A percentile compares a stretch with the other conserved stretches of the same genome.
Evolutionary conservation across 2,888 invertebrate genomes (phyloP).

Genomic region (Cheilosia grossa): DNA sequence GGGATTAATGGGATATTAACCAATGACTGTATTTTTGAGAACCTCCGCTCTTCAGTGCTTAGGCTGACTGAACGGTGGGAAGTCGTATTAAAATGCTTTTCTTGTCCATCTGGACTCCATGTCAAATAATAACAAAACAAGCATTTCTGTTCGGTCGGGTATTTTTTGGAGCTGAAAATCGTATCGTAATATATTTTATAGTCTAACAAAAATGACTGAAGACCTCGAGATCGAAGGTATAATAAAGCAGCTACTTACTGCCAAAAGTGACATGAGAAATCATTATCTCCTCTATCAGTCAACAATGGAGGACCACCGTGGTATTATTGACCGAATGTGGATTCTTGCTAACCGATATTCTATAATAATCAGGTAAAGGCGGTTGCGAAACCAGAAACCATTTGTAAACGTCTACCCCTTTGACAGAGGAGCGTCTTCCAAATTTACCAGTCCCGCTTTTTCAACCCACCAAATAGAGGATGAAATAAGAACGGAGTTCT

Average conservation of each 20-base stretch:
- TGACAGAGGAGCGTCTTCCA: constrained; percentile 13
- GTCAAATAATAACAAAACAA: too few species aligned
- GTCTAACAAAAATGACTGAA: too few species aligned
- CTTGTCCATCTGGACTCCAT: too few species aligned
- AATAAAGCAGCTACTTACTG: neutral
- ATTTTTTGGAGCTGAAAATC: too few species aligned
- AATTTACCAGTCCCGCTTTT: constrained; percentile 1
- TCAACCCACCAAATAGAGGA: constrained; percentile 9
- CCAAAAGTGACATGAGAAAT: constrained; percentile 3
- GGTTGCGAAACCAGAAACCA: neutral
- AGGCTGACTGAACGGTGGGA: too few species aligned
- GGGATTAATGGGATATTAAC: too few species aligned
- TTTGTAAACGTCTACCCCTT: neutral
- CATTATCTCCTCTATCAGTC: constrained; percentile 9
- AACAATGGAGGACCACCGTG: constrained; percentile 22
- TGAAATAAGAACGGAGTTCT: constrained; percentile 42
- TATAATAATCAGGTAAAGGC: constrained; percentile 28
- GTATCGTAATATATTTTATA: too few species aligned
- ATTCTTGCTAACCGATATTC: constrained; percentile 43
- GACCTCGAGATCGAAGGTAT: neutral
- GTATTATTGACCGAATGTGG: constrained; percentile 24
- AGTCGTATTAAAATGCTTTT: too few species aligned
- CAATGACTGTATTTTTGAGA: too few species aligned
- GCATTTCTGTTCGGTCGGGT: too few species aligned
- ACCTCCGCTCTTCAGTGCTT: too few species aligned